Percentiles rank a stretch among this genome's conserved stretches.
Evolutionary conservation across 2,797 vertebrate genomes (phyloP).

Genomic region (Centroberyx gerrardi): DNA sequence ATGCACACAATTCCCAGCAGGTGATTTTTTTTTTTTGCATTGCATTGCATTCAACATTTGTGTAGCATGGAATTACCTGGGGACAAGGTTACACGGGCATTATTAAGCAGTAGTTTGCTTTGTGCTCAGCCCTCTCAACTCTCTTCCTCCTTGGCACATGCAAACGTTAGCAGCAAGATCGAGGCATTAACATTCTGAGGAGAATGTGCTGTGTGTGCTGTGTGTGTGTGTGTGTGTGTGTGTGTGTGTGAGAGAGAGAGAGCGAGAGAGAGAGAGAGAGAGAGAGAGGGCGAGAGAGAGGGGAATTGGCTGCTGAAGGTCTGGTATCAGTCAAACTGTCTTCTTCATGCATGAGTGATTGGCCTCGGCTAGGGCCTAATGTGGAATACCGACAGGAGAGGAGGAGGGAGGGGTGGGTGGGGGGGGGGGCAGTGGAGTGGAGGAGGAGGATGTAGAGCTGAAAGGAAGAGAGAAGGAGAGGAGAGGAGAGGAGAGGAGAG

Average conservation of each 20-base stretch:
- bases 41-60: conserved; percentile 24
- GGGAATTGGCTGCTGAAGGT: conserved; percentile 61
- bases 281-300: conserved; percentile 43
- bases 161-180: conserved; percentile 9
- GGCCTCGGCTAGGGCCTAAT: conserved; percentile 58
- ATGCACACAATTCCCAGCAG: conserved; percentile 2
- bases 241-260: not conserved
- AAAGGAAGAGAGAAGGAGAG: not conserved
- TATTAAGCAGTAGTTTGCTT: conserved; percentile 28
- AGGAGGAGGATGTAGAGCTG: not conserved
- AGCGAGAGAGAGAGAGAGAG: not conserved
- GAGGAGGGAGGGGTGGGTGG: conserved; percentile 42
- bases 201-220: conserved; percentile 21
- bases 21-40: not conserved
- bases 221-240: conserved; percentile 11
- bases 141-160: conserved; percentile 21
- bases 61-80: conserved; percentile 8
- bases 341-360: conserved; percentile 71
- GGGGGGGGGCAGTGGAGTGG: conserved; percentile 49
- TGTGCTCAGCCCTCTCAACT: conserved; percentile 13
- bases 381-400: conserved; percentile 37
- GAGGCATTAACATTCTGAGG: conserved; percentile 55
- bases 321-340: conserved; percentile 75
- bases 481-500: not conserved
- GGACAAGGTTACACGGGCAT: conserved; percentile 23